These are phyloP conservation scores for Callospermophilus lateralis DNA, from an alignment of 2,113 vertebrate genomes.

Conservation along the genomic window DNA sequence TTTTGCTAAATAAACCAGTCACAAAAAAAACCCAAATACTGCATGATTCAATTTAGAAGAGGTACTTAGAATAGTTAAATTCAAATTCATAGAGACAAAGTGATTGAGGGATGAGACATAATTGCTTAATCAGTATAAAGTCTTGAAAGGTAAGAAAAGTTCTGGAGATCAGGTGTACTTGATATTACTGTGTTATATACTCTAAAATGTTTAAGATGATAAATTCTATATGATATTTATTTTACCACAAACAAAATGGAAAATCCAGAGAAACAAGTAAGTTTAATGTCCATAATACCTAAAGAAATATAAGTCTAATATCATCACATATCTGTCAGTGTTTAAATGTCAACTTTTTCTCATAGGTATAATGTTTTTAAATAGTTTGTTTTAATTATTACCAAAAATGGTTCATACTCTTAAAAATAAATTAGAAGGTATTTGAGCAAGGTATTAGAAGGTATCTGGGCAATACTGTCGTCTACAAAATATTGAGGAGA, in stretches of 20 bases:
- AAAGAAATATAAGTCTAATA: not conserved
- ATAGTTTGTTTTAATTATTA: not conserved
- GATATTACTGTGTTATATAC: not conserved
- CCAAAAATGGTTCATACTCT: not conserved
- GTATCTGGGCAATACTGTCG: not conserved
- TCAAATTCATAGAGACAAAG: not conserved
- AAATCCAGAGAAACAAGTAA: not conserved
- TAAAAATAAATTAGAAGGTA: not conserved
- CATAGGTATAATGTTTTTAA: not conserved
- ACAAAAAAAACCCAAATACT: not conserved
- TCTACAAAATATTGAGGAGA: not conserved
- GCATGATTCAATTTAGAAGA: not conserved
- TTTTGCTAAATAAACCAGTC: not conserved
- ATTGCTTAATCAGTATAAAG: not conserved
- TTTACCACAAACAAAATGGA: conserved; percentile 15
- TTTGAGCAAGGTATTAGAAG: not conserved
- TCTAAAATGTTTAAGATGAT: not conserved
- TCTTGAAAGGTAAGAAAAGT: not conserved
- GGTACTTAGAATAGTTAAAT: not conserved
- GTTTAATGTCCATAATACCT: not conserved
- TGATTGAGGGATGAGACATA: not conserved
- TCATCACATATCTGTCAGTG: not conserved
- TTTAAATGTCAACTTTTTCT: not conserved
- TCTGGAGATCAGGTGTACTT: not conserved
- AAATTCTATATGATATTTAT: not conserved